A percentile compares a stretch with the other conserved stretches of the same genome.
These are phyloP conservation scores for Simalia tracyae DNA, from an alignment of 2,797 vertebrate genomes.

Conservation along the genomic window DNA sequence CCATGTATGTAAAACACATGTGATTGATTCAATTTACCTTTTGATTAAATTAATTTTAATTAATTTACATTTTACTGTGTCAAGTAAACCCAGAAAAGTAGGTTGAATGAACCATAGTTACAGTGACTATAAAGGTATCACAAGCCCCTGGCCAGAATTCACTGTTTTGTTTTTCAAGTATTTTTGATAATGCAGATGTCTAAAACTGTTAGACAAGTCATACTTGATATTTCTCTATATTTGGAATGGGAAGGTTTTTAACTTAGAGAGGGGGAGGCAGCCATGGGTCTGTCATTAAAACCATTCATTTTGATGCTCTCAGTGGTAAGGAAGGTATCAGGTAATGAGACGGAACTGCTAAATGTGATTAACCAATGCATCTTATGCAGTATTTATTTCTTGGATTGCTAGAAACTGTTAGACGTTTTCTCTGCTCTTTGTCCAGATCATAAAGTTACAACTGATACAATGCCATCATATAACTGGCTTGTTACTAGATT, in stretches of 20 bases:
- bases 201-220: neutral
- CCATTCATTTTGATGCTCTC: neutral
- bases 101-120: neutral
- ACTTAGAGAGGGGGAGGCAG: neutral
- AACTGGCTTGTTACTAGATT: neutral
- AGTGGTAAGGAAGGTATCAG: neutral
- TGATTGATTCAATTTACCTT: neutral
- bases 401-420: neutral
- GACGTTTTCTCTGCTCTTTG: neutral
- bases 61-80: neutral
- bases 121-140: neutral
- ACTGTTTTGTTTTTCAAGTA: neutral
- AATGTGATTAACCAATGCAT: neutral
- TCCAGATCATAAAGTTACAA: neutral
- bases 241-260: neutral
- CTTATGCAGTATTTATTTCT: neutral
- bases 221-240: neutral
- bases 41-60: neutral
- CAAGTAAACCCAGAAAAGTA: neutral
- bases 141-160: neutral
- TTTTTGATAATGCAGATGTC: neutral
- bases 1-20: neutral
- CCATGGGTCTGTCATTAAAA: neutral
- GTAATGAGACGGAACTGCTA: neutral
- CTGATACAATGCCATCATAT: neutral